Evolutionary conservation across 2,113 vertebrate genomes (phyloP).

Genomic region (Syngnathus typhle): DNA sequence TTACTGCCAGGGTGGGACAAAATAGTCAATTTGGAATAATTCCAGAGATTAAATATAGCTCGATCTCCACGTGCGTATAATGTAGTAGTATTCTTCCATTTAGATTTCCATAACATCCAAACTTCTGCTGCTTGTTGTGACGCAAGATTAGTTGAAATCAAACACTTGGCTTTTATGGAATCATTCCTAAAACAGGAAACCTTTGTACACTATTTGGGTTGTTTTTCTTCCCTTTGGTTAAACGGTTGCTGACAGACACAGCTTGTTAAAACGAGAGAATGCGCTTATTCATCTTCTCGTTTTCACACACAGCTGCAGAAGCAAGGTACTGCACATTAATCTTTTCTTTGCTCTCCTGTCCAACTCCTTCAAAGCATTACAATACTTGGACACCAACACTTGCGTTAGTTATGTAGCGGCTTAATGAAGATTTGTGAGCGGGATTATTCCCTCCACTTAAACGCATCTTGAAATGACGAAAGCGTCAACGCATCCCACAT

Average conservation of each 20-base stretch:
- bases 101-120: not conserved
- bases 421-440: not conserved
- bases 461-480: slow-evolving; percentile 12
- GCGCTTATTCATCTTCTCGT: slow-evolving; percentile 1
- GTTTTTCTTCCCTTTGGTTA: slow-evolving; percentile 39
- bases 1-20: slow-evolving; percentile 49
- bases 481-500: slow-evolving; percentile 41
- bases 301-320: not conserved
- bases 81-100: slow-evolving; percentile 11
- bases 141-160: too few species aligned
- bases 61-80: slow-evolving; percentile 11
- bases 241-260: slow-evolving; percentile 28
- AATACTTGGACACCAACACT: slow-evolving; percentile 8
- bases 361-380: slow-evolving; percentile 24
- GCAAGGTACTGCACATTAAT: not conserved
- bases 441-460: not conserved
- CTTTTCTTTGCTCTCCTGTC: not conserved
- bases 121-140: too few species aligned
- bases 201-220: not conserved
- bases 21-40: slow-evolving; percentile 6
- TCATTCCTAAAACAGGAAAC: not conserved
- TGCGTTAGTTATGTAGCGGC: not conserved
- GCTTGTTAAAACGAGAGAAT: slow-evolving; percentile 7
- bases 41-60: slow-evolving; percentile 1
- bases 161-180: too few species aligned